Evolutionary conservation across 2,888 invertebrate genomes (phyloP).

Genomic region (Athripsodes cinereus): DNA sequence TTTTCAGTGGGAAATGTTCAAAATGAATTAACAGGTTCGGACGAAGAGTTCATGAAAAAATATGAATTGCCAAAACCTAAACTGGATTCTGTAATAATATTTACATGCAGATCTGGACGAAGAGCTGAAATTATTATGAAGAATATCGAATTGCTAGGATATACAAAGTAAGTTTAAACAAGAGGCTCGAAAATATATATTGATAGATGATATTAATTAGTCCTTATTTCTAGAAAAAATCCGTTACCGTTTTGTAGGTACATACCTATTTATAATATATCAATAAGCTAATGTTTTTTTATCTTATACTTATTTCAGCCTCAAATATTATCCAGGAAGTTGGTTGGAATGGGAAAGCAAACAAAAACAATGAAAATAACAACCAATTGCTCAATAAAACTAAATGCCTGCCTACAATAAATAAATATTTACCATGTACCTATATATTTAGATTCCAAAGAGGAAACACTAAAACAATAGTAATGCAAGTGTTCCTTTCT

Average conservation of each 20-base stretch:
- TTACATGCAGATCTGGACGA: slow-evolving; percentile 44
- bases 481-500: too few relatives aligned
- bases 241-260: not conserved
- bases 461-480: too few relatives aligned
- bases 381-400: too few relatives aligned
- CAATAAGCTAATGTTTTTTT: too few relatives aligned
- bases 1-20: slow-evolving; percentile 34
- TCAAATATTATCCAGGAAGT: slow-evolving; percentile 46
- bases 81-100: slow-evolving; percentile 40
- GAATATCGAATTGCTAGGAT: slow-evolving; percentile 43
- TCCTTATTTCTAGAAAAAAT: too few relatives aligned
- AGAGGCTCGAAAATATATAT: not conserved
- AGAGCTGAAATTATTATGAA: slow-evolving; percentile 41
- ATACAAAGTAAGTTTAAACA: slow-evolving; percentile 38
- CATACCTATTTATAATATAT: not conserved
- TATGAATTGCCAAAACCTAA: slow-evolving; percentile 40
- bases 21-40: slow-evolving; percentile 36
- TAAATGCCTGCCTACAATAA: too few relatives aligned
- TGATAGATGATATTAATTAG: not conserved
- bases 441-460: too few relatives aligned
- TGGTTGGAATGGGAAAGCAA: slow-evolving; percentile 47
- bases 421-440: too few relatives aligned
- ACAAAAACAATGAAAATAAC: slow-evolving; percentile 28
- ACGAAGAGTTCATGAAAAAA: slow-evolving; percentile 39
- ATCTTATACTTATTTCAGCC: slow-evolving; percentile 41